A percentile compares a stretch with the other conserved stretches of the same genome.
phyloP scores from a whole-genome alignment of 2,888 invertebrate species.

The Bugula neritina region DNA sequence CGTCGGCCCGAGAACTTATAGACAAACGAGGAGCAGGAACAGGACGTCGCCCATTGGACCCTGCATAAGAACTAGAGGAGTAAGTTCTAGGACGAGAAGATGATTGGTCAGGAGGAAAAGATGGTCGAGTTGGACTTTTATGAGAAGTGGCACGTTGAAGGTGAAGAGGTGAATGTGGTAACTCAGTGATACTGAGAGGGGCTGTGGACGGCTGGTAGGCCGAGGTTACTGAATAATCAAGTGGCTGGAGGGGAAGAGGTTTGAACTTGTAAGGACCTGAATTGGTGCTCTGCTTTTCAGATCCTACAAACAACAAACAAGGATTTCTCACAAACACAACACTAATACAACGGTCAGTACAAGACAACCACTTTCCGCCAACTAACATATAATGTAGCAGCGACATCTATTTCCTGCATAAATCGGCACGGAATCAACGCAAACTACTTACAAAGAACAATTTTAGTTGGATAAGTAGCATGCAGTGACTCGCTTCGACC shows the following conservation, averaged over 20 bases:
- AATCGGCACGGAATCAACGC: too few relatives aligned
- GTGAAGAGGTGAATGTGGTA: conserved; percentile 19
- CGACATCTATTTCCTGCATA: too few relatives aligned
- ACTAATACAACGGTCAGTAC: not conserved
- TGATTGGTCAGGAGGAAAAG: not conserved
- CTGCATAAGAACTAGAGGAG: not conserved
- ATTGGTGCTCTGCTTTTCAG: not conserved
- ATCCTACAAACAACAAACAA: conserved; percentile 24
- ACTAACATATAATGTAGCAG: too few relatives aligned
- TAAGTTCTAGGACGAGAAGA: not conserved
- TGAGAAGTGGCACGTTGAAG: conserved; percentile 12
- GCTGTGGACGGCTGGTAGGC: conserved; percentile 11
- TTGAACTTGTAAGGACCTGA: conserved; percentile 27
- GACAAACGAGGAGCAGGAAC: conserved; percentile 20
- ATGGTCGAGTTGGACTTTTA: not conserved
- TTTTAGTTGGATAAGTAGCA: too few relatives aligned
- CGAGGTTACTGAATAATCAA: conserved; percentile 9
- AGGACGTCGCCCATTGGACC: conserved; percentile 12
- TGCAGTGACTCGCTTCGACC: not conserved
- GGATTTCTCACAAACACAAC: conserved; percentile 18
- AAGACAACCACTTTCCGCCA: too few relatives aligned
- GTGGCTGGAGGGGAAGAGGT: not conserved
- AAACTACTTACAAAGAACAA: too few relatives aligned
- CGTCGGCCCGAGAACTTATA: conserved; percentile 17
- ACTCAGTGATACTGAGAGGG: conserved; percentile 5